These are phyloP conservation scores for Rambutsinella grinnellia DNA, from an alignment of 2,888 invertebrate species.

Conservation along the genomic window DNA sequence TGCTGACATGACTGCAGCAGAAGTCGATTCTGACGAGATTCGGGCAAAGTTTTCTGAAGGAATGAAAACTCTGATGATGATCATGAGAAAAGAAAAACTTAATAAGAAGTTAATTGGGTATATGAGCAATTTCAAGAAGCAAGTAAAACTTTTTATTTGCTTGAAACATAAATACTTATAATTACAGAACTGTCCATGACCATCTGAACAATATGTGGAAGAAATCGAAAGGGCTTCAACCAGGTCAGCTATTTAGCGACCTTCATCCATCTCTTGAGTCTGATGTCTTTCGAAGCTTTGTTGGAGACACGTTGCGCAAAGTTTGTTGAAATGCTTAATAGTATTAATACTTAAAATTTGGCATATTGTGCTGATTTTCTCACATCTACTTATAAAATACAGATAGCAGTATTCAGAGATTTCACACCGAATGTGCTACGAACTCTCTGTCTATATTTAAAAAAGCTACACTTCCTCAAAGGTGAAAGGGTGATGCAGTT, in stretches of 20 bases:
- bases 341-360: too few relatives aligned
- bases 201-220: slow-evolving; percentile 52
- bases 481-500: slow-evolving; percentile 60
- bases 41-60: slow-evolving; percentile 53
- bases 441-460: slow-evolving; percentile 58
- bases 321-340: slow-evolving; percentile 22
- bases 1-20: slow-evolving; percentile 65
- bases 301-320: slow-evolving; percentile 42
- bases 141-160: too few relatives aligned
- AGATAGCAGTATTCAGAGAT: slow-evolving; percentile 45
- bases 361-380: slow-evolving; percentile 23
- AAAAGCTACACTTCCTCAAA: slow-evolving; percentile 51
- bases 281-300: slow-evolving; percentile 50
- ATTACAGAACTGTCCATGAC: slow-evolving; percentile 30
- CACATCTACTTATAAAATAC: too few relatives aligned
- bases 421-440: slow-evolving; percentile 57
- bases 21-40: slow-evolving; percentile 62
- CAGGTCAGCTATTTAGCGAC: slow-evolving; percentile 50
- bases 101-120: slow-evolving; percentile 45
- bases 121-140: too few relatives aligned
- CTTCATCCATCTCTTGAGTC: slow-evolving; percentile 56
- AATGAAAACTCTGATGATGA: slow-evolving; percentile 38
- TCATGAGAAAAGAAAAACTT: slow-evolving; percentile 54
- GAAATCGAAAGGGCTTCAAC: slow-evolving; percentile 58
- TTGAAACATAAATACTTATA: too few relatives aligned